phyloP scores from a whole-genome alignment of 2,888 invertebrate species.

The Stramonita haemastoma region DNA sequence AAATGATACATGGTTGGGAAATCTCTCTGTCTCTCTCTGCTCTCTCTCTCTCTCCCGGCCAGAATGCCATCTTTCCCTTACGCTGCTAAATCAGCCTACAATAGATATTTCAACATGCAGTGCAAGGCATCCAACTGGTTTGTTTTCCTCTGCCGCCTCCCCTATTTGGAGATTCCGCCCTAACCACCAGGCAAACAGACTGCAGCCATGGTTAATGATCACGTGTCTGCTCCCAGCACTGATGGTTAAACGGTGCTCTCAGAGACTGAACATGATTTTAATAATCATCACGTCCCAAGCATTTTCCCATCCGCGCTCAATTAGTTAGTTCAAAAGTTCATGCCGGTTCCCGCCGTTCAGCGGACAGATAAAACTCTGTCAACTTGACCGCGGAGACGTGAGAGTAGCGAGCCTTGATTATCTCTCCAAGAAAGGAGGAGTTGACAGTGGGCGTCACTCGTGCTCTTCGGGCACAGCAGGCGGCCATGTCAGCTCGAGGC shows the following conservation, averaged over 20 bases:
- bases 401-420: conserved; percentile 34
- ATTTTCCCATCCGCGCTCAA: not conserved
- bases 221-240: not conserved
- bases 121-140: not conserved
- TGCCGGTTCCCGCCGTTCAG: not conserved
- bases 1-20: no score
- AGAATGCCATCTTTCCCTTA: no score
- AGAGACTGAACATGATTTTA: not conserved
- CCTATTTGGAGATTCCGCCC: not conserved
- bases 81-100: no score
- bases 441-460: conserved; percentile 33
- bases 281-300: not conserved
- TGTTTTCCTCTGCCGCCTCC: not conserved
- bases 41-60: no score
- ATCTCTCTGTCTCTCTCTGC: no score
- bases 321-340: conserved; percentile 30
- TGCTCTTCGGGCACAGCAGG: conserved; percentile 24
- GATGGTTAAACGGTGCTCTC: not conserved
- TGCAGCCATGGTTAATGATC: not conserved
- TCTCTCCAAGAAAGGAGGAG: conserved; percentile 29
- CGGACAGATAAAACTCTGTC: not conserved
- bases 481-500: conserved; percentile 12
- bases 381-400: conserved; percentile 27
- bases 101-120: no score
- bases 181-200: not conserved